phyloP scores from a whole-genome alignment of 1,140 invertebrate species.

The Eupristina koningsbergeri region DNA sequence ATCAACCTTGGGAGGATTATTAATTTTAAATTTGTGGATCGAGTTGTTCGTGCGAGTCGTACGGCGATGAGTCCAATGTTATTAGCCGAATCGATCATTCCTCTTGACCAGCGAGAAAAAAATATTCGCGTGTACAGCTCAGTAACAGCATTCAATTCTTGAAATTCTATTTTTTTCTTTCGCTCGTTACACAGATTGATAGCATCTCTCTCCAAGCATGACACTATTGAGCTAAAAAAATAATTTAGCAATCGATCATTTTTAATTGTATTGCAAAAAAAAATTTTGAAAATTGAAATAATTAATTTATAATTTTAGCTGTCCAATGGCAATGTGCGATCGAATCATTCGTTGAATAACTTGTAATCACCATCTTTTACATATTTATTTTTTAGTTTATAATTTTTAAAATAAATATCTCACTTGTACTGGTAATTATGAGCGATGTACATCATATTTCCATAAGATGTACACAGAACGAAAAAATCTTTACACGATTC shows the following conservation, averaged over 20 bases:
- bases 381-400: not conserved
- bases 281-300: not conserved
- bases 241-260: too few species aligned
- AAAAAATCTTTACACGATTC: conserved; percentile 72
- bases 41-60: conserved; percentile 65
- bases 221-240: conserved; percentile 54
- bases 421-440: conserved; percentile 53
- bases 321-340: not conserved
- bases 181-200: conserved; percentile 67
- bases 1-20: conserved; percentile 67
- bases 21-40: conserved; percentile 62
- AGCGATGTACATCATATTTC: conserved; percentile 71
- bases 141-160: conserved; percentile 70
- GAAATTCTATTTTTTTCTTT: conserved; percentile 64
- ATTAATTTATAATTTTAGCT: not conserved
- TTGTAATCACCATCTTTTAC: not conserved
- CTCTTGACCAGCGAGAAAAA: conserved; percentile 69
- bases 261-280: too few species aligned
- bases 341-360: not conserved
- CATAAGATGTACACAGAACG: conserved; percentile 72
- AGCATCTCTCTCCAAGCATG: conserved; percentile 60
- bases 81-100: conserved; percentile 62
- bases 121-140: conserved; percentile 72
- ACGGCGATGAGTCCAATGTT: conserved; percentile 68
- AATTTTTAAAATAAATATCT: not conserved